Conservation (phyloP, 1,140 invertebrate species). For the Ruditapes philippinarum region DNA sequence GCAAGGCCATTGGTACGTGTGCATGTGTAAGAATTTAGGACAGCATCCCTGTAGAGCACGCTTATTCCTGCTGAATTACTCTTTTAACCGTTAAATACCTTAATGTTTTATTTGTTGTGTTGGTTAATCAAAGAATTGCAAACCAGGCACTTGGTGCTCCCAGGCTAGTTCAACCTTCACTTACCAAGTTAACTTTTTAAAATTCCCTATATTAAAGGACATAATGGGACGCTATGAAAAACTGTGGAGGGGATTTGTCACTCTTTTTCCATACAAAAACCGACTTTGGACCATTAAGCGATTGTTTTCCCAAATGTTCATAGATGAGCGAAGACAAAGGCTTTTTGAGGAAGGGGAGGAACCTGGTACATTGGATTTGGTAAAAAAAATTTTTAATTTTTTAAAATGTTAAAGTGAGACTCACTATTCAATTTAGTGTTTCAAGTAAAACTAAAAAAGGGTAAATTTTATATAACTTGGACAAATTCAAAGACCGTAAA, state of each 20-base stretch:
- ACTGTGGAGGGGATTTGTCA: slow-evolving; percentile 89
- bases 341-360: slow-evolving; percentile 89
- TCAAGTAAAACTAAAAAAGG: too few relatives aligned
- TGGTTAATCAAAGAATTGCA: slow-evolving; percentile 93
- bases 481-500: too few relatives aligned
- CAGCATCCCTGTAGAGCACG: slow-evolving; percentile 80
- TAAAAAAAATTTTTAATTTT: slow-evolving; percentile 87
- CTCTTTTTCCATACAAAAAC: slow-evolving; percentile 97
- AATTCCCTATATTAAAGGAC: slow-evolving; percentile 90
- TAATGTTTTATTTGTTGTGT: slow-evolving; percentile 93
- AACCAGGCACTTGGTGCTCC: slow-evolving; percentile 93
- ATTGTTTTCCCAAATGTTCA: slow-evolving; percentile 92
- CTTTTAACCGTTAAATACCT: slow-evolving; percentile 90
- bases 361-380: slow-evolving; percentile 98
- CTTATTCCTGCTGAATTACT: slow-evolving; percentile 89
- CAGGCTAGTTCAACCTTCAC: slow-evolving; percentile 91
- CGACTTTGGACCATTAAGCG: slow-evolving; percentile 91
- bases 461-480: too few relatives aligned
- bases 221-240: slow-evolving; percentile 72
- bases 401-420: too few relatives aligned
- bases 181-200: slow-evolving; percentile 94
- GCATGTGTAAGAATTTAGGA: slow-evolving; percentile 90
- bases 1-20: slow-evolving; percentile 93
- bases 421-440: too few relatives aligned
- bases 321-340: slow-evolving; percentile 90